These are phyloP conservation scores for Cephus cinctus DNA, from an alignment of 1,140 invertebrate genomes.

Conservation along the genomic window DNA sequence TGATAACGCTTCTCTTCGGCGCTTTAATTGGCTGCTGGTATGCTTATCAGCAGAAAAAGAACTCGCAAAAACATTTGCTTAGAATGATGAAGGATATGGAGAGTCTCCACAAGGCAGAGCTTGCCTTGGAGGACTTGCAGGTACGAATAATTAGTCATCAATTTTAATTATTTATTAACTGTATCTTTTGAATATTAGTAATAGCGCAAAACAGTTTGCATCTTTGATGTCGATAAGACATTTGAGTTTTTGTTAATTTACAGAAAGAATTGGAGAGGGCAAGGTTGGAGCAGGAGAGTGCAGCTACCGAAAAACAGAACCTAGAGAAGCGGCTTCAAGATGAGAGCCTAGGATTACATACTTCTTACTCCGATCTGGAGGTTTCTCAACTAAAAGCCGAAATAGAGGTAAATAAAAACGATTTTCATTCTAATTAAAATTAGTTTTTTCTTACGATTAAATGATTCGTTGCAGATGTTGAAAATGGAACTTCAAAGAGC, in stretches of 20 bases:
- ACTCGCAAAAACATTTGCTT: slow-evolving; percentile 78
- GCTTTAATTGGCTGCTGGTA: slow-evolving; percentile 89
- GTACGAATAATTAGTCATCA: slow-evolving; percentile 50
- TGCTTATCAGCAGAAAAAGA: slow-evolving; percentile 84
- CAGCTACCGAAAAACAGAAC: slow-evolving; percentile 77
- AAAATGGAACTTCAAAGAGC: slow-evolving; percentile 79
- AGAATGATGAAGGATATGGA: slow-evolving; percentile 94
- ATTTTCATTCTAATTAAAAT: slow-evolving; percentile 4
- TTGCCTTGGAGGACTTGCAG: slow-evolving; percentile 82
- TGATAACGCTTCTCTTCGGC: slow-evolving; percentile 78
- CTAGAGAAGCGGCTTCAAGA: slow-evolving; percentile 73
- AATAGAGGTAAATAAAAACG: slow-evolving; percentile 65
- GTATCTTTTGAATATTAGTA: slow-evolving; percentile 5
- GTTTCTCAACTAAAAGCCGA: slow-evolving; percentile 78
- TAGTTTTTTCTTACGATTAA: slow-evolving; percentile 2
- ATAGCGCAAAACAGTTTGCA: background rate
- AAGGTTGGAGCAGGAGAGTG: slow-evolving; percentile 71
- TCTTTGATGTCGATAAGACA: background rate
- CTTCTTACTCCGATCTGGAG: slow-evolving; percentile 78
- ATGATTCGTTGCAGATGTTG: slow-evolving; percentile 62
- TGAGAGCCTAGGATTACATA: slow-evolving; percentile 66
- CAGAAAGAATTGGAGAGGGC: slow-evolving; percentile 64
- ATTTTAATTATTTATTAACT: slow-evolving; percentile 8
- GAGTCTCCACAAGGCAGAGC: slow-evolving; percentile 84
- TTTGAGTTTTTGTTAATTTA: slow-evolving; percentile 26